Percentiles rank a stretch among this genome's conserved stretches.
Evolutionary conservation across 23 tunicate species (phyloP).

Genomic region (Halocynthia aurantium): DNA sequence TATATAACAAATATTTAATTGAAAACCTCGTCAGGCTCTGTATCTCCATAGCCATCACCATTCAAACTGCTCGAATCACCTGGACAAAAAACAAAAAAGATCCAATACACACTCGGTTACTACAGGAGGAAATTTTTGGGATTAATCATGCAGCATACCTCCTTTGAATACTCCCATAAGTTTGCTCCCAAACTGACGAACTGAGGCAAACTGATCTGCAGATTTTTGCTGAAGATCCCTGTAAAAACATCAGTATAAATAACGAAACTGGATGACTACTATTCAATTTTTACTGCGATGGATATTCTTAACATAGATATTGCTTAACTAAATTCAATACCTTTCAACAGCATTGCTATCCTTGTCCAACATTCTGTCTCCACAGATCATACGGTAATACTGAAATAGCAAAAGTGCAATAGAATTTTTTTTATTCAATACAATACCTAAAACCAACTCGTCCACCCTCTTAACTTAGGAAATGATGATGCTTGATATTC

Average conservation of each 20-base stretch:
- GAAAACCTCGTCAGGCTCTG: conserved; percentile 6
- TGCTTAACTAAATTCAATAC: not conserved
- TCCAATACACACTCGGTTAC: not conserved
- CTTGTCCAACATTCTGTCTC: conserved; percentile 40
- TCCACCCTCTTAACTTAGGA: not conserved
- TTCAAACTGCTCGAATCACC: conserved; percentile 10
- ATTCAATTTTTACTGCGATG: no score
- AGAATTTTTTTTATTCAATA: not conserved
- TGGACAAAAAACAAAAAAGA: not conserved
- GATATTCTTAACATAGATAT: no score
- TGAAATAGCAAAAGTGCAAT: conserved; percentile 12
- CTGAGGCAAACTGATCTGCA: not conserved
- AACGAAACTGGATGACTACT: no score
- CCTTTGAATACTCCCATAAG: conserved; percentile 23
- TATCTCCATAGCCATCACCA: conserved; percentile 17
- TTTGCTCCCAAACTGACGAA: conserved; percentile 9
- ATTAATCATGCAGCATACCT: not conserved
- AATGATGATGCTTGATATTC: not conserved
- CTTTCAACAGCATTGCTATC: conserved; percentile 1
- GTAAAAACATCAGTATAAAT: not conserved
- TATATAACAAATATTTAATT: not conserved
- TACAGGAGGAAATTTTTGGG: not conserved
- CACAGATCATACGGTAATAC: conserved; percentile 90
- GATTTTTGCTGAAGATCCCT: not conserved
- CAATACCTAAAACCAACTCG: not conserved